Conservation (phyloP, 1,140 invertebrate genomes). For the Papilio dardanus region DNA sequence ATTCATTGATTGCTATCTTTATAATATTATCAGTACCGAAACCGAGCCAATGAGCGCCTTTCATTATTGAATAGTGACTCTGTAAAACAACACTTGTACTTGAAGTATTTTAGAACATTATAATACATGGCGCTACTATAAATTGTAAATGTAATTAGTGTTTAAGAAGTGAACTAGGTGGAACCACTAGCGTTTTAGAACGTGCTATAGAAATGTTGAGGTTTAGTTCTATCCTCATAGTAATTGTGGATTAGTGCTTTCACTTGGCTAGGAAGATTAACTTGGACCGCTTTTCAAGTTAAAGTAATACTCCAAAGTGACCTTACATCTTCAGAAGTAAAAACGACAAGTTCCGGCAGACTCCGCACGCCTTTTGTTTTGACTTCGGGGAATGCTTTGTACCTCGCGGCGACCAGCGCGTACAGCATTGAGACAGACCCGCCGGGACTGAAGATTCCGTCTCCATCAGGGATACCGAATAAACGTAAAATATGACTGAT, state of each 20-base stretch:
- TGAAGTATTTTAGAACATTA: too few relatives aligned
- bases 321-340: conserved; percentile 90
- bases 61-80: conserved; percentile 94
- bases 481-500: conserved; percentile 84
- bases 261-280: too few relatives aligned
- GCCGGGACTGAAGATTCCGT: conserved; percentile 91
- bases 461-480: conserved; percentile 86
- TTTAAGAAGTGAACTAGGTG: not conserved
- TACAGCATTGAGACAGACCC: conserved; percentile 94
- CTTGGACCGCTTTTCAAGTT: too few relatives aligned
- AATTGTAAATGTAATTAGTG: not conserved
- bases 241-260: too few relatives aligned
- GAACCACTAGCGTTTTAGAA: conserved; percentile 1
- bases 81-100: conserved; percentile 58
- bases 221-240: not conserved
- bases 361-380: conserved; percentile 87
- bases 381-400: conserved; percentile 87
- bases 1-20: conserved; percentile 86
- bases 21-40: conserved; percentile 90
- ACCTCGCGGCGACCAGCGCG: conserved; percentile 90
- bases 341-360: conserved; percentile 85
- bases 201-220: not conserved
- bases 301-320: not conserved
- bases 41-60: conserved; percentile 91
- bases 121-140: too few relatives aligned